These are phyloP conservation scores for Gerosis bhagava DNA, from an alignment of 2,888 invertebrate genomes.

Conservation along the genomic window DNA sequence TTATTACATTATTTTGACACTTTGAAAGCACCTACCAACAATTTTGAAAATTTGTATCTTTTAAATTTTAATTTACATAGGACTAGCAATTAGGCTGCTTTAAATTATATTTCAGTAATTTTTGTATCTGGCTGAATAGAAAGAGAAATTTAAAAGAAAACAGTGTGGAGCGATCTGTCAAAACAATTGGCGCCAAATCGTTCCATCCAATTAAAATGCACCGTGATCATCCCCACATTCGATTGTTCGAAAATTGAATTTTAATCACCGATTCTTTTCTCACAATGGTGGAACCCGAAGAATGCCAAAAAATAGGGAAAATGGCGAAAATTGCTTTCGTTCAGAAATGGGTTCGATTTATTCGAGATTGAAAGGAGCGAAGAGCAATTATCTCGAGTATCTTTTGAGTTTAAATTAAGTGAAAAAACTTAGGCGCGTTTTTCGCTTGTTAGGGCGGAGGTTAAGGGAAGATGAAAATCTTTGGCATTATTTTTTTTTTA, in stretches of 20 bases:
- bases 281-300: conserved; percentile 67
- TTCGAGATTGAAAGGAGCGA: conserved; percentile 56
- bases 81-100: no score
- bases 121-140: conserved; percentile 6
- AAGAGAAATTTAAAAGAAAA: conserved; percentile 18
- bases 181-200: conserved; percentile 24
- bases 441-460: conserved; percentile 38
- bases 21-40: no score
- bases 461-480: conserved; percentile 29
- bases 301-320: conserved; percentile 78
- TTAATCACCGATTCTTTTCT: conserved; percentile 78
- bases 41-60: no score
- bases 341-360: conserved; percentile 67
- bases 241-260: conserved; percentile 82
- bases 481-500: conserved; percentile 11
- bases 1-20: no score
- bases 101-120: no score
- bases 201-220: conserved; percentile 78
- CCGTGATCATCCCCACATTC: conserved; percentile 68
- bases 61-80: no score
- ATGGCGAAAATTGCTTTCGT: conserved; percentile 69
- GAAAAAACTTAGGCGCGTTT: conserved; percentile 64
- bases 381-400: conserved; percentile 80
- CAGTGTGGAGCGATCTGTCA: conserved; percentile 14
- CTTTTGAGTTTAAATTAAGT: conserved; percentile 82